A percentile compares a stretch with the other conserved stretches of the same genome.
Conservation (phyloP, 1,140 invertebrate species). For the Maniola jurtina region DNA sequence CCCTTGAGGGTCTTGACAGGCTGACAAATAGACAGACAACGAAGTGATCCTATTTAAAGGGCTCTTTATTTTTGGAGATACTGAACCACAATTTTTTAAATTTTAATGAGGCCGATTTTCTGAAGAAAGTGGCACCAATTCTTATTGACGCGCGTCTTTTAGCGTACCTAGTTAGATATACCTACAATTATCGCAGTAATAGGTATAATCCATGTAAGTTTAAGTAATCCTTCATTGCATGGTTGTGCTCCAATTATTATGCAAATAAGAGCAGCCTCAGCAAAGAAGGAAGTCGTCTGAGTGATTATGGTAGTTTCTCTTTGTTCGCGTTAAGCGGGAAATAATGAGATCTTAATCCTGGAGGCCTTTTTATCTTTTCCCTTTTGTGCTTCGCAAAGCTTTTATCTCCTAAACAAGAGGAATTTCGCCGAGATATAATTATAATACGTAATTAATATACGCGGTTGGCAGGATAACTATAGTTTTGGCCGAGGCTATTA, state of each 20-base stretch:
- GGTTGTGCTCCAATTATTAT: constrained; percentile 21
- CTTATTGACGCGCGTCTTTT: too few species aligned
- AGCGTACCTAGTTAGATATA: too few species aligned
- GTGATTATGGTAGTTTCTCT: constrained; percentile 29
- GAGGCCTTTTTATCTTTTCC: constrained; percentile 29
- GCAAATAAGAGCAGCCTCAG: constrained; percentile 18
- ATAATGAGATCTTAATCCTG: constrained; percentile 34
- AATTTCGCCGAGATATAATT: constrained; percentile 3
- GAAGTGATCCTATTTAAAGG: too few species aligned
- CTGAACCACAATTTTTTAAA: too few species aligned
- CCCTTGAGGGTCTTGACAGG: too few species aligned
- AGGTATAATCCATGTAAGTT: neutral
- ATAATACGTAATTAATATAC: neutral
- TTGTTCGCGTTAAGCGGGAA: constrained; percentile 28
- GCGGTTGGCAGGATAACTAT: too few species aligned
- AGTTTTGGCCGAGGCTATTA: too few species aligned
- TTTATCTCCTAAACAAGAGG: constrained; percentile 24
- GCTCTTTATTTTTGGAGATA: too few species aligned
- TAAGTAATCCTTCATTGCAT: constrained; percentile 5
- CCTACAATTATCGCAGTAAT: too few species aligned
- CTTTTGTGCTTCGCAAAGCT: constrained; percentile 31
- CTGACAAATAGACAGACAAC: too few species aligned
- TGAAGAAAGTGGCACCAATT: too few species aligned
- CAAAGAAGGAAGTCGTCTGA: constrained; percentile 20
- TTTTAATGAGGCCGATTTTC: too few species aligned